Evolutionary conservation across 2,797 vertebrate genomes (phyloP).

Genomic region (Phoebastria nigripes): DNA sequence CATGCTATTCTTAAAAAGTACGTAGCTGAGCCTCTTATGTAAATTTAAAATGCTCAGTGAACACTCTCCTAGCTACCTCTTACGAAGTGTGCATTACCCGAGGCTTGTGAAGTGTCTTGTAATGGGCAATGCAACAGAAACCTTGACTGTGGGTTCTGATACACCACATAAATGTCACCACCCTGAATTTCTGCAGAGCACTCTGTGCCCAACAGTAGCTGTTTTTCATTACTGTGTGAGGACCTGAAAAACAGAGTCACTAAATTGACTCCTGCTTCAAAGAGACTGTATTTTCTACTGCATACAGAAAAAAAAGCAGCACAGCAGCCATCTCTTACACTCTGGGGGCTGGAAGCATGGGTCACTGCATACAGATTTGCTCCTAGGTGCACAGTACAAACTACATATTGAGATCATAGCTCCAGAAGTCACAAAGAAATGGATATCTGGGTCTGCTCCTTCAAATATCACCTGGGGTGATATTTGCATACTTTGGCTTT

Average conservation of each 20-base stretch:
- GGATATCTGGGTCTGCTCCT: background rate
- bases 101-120: background rate
- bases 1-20: background rate
- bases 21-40: background rate
- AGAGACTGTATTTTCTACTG: background rate
- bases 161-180: background rate
- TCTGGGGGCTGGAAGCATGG: background rate
- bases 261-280: background rate
- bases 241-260: background rate
- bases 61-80: background rate
- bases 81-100: rapidly evolving
- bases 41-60: background rate
- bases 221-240: background rate
- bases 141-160: background rate
- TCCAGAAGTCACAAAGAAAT: background rate
- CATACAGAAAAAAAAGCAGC: background rate
- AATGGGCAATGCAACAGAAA: background rate
- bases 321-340: background rate
- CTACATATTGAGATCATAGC: background rate
- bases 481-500: background rate
- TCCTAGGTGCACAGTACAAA: background rate
- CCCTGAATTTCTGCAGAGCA: background rate
- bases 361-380: background rate
- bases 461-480: background rate
- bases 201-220: background rate